Conservation (phyloP, 1,140 invertebrate genomes). For the Euwallacea similis region DNA sequence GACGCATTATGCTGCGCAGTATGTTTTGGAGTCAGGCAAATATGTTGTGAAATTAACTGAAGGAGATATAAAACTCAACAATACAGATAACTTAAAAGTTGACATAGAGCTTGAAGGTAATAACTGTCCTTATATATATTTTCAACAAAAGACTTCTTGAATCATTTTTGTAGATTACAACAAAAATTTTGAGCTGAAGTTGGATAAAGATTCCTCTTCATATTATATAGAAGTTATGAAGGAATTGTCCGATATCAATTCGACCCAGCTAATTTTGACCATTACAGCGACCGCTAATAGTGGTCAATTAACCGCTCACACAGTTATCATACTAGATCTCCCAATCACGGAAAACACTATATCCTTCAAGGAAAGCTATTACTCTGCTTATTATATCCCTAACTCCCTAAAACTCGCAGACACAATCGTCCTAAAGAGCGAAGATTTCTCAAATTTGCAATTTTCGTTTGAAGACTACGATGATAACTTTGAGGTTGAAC, state of each 20-base stretch:
- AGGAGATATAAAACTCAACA: not conserved
- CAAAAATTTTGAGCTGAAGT: not conserved
- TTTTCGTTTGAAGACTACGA: constrained; percentile 7
- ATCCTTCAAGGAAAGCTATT: not conserved
- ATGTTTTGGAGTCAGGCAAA: not conserved
- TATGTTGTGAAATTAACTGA: too few relatives aligned
- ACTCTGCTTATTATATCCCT: not conserved
- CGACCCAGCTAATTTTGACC: not conserved
- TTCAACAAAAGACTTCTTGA: too few relatives aligned
- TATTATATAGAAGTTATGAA: too few relatives aligned
- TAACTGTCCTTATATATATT: not conserved
- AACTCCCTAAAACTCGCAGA: not conserved
- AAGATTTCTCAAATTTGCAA: not conserved
- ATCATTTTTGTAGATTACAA: not conserved
- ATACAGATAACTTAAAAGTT: not conserved
- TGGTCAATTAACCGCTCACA: not conserved
- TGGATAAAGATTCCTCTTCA: too few relatives aligned
- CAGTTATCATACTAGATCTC: constrained; percentile 2
- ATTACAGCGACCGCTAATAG: not conserved
- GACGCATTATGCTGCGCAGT: not conserved
- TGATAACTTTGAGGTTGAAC: constrained; percentile 16
- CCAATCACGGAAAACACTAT: not conserved
- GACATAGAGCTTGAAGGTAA: not conserved
- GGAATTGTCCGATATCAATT: too few relatives aligned
- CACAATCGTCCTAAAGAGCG: not conserved